Percentiles rank a stretch among this genome's conserved stretches.
Evolutionary conservation across 92 coral and sea anemone genomes (phyloP).

Genomic region (Isaurus tuberculatus): DNA sequence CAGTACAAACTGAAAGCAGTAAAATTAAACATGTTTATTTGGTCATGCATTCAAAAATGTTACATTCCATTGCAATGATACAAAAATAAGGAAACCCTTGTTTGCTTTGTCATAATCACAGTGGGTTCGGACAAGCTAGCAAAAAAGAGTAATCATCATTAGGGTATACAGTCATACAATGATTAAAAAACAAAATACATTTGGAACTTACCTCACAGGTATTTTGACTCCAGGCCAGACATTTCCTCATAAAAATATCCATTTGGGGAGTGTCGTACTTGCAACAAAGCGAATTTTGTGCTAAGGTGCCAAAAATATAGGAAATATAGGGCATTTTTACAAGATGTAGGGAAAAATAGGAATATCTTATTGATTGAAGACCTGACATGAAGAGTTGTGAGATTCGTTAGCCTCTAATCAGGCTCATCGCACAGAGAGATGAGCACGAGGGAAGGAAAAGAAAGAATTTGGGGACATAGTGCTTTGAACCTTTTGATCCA

Average conservation of each 20-base stretch:
- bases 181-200: background rate
- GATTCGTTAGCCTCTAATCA: too few relatives aligned
- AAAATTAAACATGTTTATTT: constrained; percentile 6
- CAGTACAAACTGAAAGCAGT: background rate
- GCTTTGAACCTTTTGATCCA: too few relatives aligned
- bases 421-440: too few relatives aligned
- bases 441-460: background rate
- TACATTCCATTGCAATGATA: constrained; percentile 7
- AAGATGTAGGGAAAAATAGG: too few relatives aligned
- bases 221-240: background rate
- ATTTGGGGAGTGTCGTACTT: too few relatives aligned
- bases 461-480: background rate
- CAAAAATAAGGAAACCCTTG: background rate
- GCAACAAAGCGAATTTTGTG: too few relatives aligned
- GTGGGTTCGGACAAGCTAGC: background rate
- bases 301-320: too few relatives aligned
- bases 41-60: background rate
- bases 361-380: too few relatives aligned
- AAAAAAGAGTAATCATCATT: background rate
- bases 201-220: background rate
- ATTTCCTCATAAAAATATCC: too few relatives aligned
- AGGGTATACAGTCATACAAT: background rate
- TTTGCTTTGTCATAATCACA: background rate
- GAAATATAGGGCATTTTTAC: too few relatives aligned
- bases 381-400: too few relatives aligned